Evolutionary conservation across 2,888 invertebrate genomes (phyloP).

Genomic region (Latrodectus elegans): DNA sequence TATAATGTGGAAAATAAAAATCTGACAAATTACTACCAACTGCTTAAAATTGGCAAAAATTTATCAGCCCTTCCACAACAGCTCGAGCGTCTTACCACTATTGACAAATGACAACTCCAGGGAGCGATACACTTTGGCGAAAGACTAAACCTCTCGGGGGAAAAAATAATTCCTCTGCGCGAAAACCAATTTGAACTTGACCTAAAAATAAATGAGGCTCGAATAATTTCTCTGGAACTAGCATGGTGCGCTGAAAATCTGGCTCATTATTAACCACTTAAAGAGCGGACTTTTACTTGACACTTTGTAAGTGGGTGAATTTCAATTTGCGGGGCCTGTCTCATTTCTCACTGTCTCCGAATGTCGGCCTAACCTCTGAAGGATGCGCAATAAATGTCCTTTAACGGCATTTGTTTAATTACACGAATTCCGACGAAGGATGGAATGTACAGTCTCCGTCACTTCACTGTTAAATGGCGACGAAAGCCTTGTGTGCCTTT

Average conservation of each 20-base stretch:
- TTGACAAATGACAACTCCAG: constrained; percentile 19
- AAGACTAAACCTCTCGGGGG: constrained; percentile 17
- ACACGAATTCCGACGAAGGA: constrained; percentile 49
- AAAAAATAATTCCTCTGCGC: constrained; percentile 19
- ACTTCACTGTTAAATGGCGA: constrained; percentile 59
- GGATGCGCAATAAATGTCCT: constrained; percentile 62
- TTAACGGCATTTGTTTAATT: constrained; percentile 67
- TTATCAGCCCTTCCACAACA: constrained; percentile 12
- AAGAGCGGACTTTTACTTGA: constrained; percentile 50
- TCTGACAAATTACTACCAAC: too few relatives aligned
- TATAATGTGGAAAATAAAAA: too few relatives aligned
- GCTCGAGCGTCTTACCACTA: not conserved
- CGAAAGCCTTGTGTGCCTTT: constrained; percentile 21
- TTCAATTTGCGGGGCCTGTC: constrained; percentile 40
- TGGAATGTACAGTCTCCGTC: constrained; percentile 60
- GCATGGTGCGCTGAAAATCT: constrained; percentile 28
- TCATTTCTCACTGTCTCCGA: constrained; percentile 53
- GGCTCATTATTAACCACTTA: constrained; percentile 55
- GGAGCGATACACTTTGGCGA: constrained; percentile 4
- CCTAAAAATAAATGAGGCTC: constrained; percentile 49
- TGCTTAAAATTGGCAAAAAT: not conserved
- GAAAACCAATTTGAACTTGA: constrained; percentile 48
- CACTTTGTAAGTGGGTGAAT: constrained; percentile 61
- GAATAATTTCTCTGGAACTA: constrained; percentile 42
- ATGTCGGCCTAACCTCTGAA: constrained; percentile 32